Base-by-base conservation (phyloP, 2,797 vertebrate species). In the Catamblyrhynchus diadema region DNA sequence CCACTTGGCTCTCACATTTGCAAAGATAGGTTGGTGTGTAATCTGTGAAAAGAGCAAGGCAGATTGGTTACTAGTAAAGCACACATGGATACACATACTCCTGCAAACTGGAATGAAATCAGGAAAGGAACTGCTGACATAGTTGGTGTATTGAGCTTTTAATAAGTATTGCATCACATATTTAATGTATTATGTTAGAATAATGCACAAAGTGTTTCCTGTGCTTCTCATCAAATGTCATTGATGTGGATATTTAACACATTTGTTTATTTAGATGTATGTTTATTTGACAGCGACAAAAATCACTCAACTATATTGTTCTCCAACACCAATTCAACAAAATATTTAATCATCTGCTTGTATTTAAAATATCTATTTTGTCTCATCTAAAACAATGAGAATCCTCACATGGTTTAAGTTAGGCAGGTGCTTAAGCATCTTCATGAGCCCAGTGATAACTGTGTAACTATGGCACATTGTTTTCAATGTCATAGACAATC, bases 361-460 rank as follows among this genome's bases (percentile, higher is more conserved):
- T 48, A 73, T 79, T 84, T 86, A 70, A 93, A 93, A 56, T 60
- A 70, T 39, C 56, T 24, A 53, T 6, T 2, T 86, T 93, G 20
- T 66, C 60, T 95, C 62, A 82, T 79, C 41, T 60, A 64, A 69
- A 94, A 79, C 69, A 83, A 75, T 61, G 66, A 74, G 65, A 77
- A 81, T 86, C 33, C 56, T 90, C 80, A 93, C 24, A 30, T 90
- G 85, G 62, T 91, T 93, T 88, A 78, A 82, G 70, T 94, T 96
- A 91, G 37, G 62, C 92, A 92, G 87, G 91, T 97, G 91, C 72
- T 86, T 90, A 65, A 92, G 44, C 83, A 61, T 67, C 72, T 86
- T 86, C 75, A 37, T 67, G 75, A 91, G 35, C 61, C 74, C 48
- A 28, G 73, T 80, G 80, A 86, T 81, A 86, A n/a, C 82, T 82